phyloP scores from a whole-genome alignment of 2,113 vertebrate species.

The Galemys pyrenaicus region DNA sequence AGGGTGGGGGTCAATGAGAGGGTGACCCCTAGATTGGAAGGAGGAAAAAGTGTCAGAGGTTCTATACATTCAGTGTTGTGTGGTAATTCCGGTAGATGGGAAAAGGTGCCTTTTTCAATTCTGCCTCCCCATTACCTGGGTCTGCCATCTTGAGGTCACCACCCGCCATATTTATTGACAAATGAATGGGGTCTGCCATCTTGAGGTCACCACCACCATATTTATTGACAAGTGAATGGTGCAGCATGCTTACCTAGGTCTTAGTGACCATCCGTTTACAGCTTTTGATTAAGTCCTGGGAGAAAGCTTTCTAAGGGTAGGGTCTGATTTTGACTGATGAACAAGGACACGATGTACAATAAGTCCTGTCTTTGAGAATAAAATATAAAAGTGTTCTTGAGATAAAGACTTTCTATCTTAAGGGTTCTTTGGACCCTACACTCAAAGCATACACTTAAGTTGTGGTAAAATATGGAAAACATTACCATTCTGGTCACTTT shows the following conservation, averaged over 20 bases:
- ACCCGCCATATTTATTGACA: neutral
- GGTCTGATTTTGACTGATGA: slow-evolving; percentile 67
- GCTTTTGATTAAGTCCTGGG: neutral
- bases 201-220: neutral
- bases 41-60: slow-evolving; percentile 66
- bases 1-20: slow-evolving; percentile 13
- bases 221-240: slow-evolving; percentile 6
- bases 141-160: neutral
- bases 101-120: neutral
- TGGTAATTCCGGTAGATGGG: neutral
- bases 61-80: slow-evolving; percentile 55
- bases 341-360: neutral
- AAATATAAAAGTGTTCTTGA: neutral
- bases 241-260: neutral
- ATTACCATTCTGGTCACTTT: neutral
- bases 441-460: neutral
- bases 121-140: neutral
- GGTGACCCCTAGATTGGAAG: slow-evolving; percentile 58
- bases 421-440: neutral
- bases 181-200: neutral
- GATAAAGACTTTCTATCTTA: neutral
- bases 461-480: neutral
- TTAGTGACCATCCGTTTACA: slow-evolving; percentile 7
- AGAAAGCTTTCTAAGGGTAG: slow-evolving; percentile 23
- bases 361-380: neutral